A percentile compares a stretch with the other conserved stretches of the same genome.
Evolutionary conservation across 2,888 invertebrate genomes (phyloP).

Genomic region (Ametastegia equiseti): DNA sequence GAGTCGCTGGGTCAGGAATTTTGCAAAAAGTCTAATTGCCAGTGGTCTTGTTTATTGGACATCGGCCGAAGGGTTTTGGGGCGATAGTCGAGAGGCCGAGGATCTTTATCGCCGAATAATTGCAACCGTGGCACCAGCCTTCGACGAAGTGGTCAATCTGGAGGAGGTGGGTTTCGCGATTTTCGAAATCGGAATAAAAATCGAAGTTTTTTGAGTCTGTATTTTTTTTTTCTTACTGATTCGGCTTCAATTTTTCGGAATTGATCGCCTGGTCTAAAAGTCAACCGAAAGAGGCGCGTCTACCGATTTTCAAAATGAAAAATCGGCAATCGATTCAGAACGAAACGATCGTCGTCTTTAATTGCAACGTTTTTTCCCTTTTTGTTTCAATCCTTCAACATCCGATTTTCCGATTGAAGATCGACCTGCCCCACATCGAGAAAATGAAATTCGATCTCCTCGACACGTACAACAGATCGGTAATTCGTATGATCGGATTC

Average conservation of each 20-base stretch:
- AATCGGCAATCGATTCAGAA: no score
- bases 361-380: neutral
- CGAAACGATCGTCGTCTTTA: no score
- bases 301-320: no score
- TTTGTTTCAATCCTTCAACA: neutral
- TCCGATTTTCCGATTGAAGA: no score
- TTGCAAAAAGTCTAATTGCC: constrained; percentile 71
- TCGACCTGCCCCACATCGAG: constrained; percentile 58
- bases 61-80: constrained; percentile 76
- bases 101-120: constrained; percentile 66
- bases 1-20: constrained; percentile 60
- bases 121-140: constrained; percentile 58
- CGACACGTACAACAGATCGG: constrained; percentile 62
- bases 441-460: constrained; percentile 56
- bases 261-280: no score
- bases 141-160: neutral
- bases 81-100: constrained; percentile 72
- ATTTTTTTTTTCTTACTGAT: no score
- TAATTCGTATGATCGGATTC: constrained; percentile 58
- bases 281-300: no score
- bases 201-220: no score
- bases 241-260: no score
- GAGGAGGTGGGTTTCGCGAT: constrained; percentile 2
- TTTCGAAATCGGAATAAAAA: no score
- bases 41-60: constrained; percentile 74